A percentile compares a stretch with the other conserved stretches of the same genome.
phyloP scores from a whole-genome alignment of 30 jellyfish, hydroid and myxozoan genomes.

The Chrysaora quinquecirrha region DNA sequence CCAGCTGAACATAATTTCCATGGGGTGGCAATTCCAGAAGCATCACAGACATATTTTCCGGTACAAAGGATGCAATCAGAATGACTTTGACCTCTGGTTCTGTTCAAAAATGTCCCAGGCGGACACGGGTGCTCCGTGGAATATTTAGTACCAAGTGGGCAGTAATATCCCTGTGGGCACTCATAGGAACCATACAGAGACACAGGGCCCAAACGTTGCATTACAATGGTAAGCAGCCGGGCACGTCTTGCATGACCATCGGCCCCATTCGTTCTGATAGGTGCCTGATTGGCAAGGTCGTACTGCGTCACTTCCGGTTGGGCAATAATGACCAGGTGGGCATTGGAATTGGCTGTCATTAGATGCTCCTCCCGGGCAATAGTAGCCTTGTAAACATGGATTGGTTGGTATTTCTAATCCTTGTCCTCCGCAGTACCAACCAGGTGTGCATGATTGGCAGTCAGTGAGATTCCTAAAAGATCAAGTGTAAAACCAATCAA shows the following conservation, averaged over 20 bases:
- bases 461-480: constrained; percentile 69
- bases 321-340: constrained; percentile 87
- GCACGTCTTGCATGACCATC: constrained; percentile 88
- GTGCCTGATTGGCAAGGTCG: constrained; percentile 93
- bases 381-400: constrained; percentile 83
- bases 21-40: constrained; percentile 78
- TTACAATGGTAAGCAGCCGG: constrained; percentile 90
- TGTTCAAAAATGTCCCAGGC: constrained; percentile 80
- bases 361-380: constrained; percentile 84
- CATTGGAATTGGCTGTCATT: constrained; percentile 70
- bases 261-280: constrained; percentile 86
- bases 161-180: constrained; percentile 95
- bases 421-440: constrained; percentile 87
- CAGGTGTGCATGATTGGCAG: constrained; percentile 93
- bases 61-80: constrained; percentile 90
- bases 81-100: constrained; percentile 73
- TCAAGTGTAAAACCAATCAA: not conserved
- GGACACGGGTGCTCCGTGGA: constrained; percentile 89
- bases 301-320: constrained; percentile 49
- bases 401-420: constrained; percentile 80
- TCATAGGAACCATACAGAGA: constrained; percentile 48
- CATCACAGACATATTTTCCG: constrained; percentile 88
- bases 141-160: constrained; percentile 82
- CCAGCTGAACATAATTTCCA: constrained; percentile 90
- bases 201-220: constrained; percentile 78